Conservation (phyloP, 92 coral and sea anemone genomes). For the Palythoa caribaeorum region DNA sequence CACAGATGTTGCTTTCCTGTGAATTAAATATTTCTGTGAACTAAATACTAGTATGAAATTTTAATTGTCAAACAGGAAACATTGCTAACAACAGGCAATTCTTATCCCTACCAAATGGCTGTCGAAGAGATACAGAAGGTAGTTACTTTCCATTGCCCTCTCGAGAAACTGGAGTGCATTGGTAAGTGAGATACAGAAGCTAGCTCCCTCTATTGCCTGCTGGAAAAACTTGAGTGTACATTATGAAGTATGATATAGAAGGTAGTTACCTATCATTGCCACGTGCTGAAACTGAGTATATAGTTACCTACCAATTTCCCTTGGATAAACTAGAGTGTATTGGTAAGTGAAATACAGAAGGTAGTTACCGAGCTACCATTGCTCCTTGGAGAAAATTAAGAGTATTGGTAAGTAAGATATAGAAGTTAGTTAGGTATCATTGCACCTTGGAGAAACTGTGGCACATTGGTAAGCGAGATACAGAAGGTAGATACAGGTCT, state of each 20-base stretch:
- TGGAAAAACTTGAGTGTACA: slow-evolving; percentile 15
- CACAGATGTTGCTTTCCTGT: no score
- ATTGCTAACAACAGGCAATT: slow-evolving; percentile 70
- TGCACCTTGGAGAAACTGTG: slow-evolving; percentile 84
- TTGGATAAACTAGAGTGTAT: slow-evolving; percentile 91
- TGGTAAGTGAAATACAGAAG: slow-evolving; percentile 57
- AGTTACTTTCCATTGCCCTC: slow-evolving; percentile 76
- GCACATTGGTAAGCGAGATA: slow-evolving; percentile 56
- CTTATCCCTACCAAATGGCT: slow-evolving; percentile 88
- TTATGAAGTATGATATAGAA: slow-evolving; percentile 66
- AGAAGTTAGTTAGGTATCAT: slow-evolving; percentile 69
- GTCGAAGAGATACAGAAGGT: slow-evolving; percentile 94
- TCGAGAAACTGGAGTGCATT: slow-evolving; percentile 92
- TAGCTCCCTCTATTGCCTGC: slow-evolving; percentile 71
- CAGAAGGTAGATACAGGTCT: slow-evolving; percentile 62
- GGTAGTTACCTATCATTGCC: slow-evolving; percentile 69
- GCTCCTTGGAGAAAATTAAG: slow-evolving; percentile 41
- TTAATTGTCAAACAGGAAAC: slow-evolving; percentile 50
- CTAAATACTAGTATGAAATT: no score
- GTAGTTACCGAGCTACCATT: slow-evolving; percentile 8
- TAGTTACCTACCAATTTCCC: slow-evolving; percentile 78
- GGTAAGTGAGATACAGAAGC: slow-evolving; percentile 59
- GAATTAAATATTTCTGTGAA: no score
- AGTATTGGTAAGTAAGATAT: slow-evolving; percentile 57
- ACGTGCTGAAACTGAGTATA: no score